phyloP scores from a whole-genome alignment of 1,140 invertebrate genomes.

The Spodoptera frugiperda region DNA sequence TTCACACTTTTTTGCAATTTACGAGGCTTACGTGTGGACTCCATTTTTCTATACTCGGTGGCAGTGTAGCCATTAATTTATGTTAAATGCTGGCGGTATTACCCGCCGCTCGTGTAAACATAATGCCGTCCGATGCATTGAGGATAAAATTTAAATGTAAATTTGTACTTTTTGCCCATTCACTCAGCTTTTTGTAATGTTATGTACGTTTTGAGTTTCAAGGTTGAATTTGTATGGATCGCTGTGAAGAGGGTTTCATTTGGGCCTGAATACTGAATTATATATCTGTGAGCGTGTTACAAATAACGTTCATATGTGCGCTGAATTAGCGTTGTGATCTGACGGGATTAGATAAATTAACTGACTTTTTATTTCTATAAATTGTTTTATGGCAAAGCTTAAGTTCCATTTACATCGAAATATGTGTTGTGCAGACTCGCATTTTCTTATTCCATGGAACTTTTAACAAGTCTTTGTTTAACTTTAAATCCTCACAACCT shows the following conservation, averaged over 20 bases:
- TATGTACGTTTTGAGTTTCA: slow-evolving; percentile 24
- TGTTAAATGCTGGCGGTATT: slow-evolving; percentile 50
- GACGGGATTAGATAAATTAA: too few relatives aligned
- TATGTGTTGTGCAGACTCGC: too few relatives aligned
- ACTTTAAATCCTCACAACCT: too few relatives aligned
- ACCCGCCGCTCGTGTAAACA: slow-evolving; percentile 36
- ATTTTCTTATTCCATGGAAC: too few relatives aligned
- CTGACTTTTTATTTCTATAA: too few relatives aligned
- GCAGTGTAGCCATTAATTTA: slow-evolving; percentile 49
- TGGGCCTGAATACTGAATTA: background rate
- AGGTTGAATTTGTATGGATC: slow-evolving; percentile 32
- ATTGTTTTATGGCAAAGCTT: too few relatives aligned
- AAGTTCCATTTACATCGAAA: too few relatives aligned
- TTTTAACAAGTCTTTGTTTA: too few relatives aligned
- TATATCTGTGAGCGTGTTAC: slow-evolving; percentile 15
- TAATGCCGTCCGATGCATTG: slow-evolving; percentile 34
- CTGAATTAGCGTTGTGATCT: background rate
- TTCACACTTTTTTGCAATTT: background rate
- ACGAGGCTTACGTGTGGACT: background rate
- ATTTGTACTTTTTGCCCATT: slow-evolving; percentile 29
- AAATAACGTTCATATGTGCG: background rate
- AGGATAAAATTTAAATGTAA: slow-evolving; percentile 36
- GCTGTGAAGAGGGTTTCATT: slow-evolving; percentile 7
- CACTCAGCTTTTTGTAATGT: slow-evolving; percentile 20
- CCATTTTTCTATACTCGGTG: slow-evolving; percentile 8